Evolutionary conservation across 2,113 vertebrate species (phyloP).

Genomic region (Ranitomeya imitator): DNA sequence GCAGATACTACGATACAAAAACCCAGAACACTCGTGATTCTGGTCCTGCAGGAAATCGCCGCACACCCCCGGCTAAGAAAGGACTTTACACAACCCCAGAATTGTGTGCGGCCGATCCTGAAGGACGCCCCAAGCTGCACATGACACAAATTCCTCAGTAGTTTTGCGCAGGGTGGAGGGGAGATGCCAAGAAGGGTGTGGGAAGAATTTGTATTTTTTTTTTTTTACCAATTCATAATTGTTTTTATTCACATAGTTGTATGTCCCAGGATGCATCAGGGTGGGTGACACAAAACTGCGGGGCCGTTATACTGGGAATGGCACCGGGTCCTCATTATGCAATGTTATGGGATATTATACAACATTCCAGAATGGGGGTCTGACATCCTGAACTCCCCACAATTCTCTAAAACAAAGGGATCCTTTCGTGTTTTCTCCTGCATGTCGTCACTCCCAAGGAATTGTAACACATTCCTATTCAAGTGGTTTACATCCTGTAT

Average conservation of each 20-base stretch:
- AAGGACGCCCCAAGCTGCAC: slow-evolving; percentile 24
- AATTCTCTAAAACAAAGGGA: background rate
- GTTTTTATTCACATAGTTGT: background rate
- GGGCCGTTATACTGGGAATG: background rate
- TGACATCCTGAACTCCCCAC: background rate
- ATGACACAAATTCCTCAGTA: slow-evolving; percentile 17
- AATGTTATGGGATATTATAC: background rate
- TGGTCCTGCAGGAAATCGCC: slow-evolving; percentile 34
- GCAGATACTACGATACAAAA: background rate
- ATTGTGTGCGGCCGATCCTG: slow-evolving; percentile 21
- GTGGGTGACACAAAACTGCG: background rate
- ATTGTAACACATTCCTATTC: background rate
- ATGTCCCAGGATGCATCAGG: background rate
- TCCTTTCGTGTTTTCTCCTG: background rate
- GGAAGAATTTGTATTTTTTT: slow-evolving; percentile 5
- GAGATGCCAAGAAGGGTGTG: slow-evolving; percentile 12
- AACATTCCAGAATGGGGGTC: background rate
- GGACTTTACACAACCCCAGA: slow-evolving; percentile 12
- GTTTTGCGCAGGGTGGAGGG: background rate
- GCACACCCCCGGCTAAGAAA: slow-evolving; percentile 25
- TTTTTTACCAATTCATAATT: slow-evolving; percentile 1
- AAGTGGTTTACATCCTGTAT: background rate
- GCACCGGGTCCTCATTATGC: background rate
- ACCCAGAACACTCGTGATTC: background rate
- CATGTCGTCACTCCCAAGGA: background rate